phyloP scores from a whole-genome alignment of 1,140 invertebrate genomes.

The Drosophila rhopaloa region DNA sequence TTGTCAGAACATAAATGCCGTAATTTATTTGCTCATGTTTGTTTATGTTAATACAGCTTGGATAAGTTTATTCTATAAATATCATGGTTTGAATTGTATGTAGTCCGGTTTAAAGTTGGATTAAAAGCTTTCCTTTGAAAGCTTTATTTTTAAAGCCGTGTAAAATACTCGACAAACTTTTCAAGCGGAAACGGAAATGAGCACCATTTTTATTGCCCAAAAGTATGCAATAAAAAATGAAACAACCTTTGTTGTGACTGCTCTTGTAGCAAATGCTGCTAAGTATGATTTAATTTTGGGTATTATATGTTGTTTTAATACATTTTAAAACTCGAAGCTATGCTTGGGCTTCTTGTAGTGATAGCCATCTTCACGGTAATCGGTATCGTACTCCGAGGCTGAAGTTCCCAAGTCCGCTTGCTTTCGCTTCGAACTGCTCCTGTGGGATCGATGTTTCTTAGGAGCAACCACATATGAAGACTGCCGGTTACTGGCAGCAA shows the following conservation, averaged over 20 bases:
- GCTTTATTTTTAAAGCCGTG: neutral
- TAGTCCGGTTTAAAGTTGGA: slow-evolving; percentile 34
- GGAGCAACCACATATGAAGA: slow-evolving; percentile 39
- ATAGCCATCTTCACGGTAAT: slow-evolving; percentile 66
- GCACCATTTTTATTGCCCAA: neutral
- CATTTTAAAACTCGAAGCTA: slow-evolving; percentile 21
- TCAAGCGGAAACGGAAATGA: slow-evolving; percentile 40
- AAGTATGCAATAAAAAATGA: slow-evolving; percentile 39
- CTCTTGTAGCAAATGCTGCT: slow-evolving; percentile 63
- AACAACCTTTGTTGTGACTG: slow-evolving; percentile 20
- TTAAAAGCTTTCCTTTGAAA: slow-evolving; percentile 1
- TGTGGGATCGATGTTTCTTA: slow-evolving; percentile 12
- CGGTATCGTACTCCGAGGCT: slow-evolving; percentile 52
- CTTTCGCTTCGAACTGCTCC: neutral
- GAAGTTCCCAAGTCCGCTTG: slow-evolving; percentile 31
- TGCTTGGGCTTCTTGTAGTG: slow-evolving; percentile 65
- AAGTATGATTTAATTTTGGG: slow-evolving; percentile 49
- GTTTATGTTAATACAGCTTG: slow-evolving; percentile 25
- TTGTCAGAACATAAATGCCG: neutral
- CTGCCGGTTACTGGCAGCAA: slow-evolving; percentile 47
- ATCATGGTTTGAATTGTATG: neutral
- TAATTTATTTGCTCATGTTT: slow-evolving; percentile 21
- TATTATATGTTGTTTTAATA: neutral
- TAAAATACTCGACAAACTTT: slow-evolving; percentile 16
- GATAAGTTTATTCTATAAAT: slow-evolving; percentile 8